phyloP scores from a whole-genome alignment of 2,797 vertebrate genomes.

The Lepus townsendii region DNA sequence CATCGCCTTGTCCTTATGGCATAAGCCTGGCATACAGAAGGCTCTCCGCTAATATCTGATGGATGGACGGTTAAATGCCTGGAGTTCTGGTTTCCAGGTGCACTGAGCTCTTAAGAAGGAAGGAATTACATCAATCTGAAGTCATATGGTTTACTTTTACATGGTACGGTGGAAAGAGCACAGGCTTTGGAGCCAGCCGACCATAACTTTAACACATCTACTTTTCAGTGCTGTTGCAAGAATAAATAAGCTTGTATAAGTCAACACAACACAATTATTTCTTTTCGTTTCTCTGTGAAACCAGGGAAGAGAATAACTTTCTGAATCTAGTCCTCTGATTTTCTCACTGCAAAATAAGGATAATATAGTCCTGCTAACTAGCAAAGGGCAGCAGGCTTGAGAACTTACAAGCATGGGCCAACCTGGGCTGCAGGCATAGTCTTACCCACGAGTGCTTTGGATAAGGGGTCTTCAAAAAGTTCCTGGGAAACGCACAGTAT shows the following conservation, averaged over 20 bases:
- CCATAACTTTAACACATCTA: not conserved
- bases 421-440: not conserved
- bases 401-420: not conserved
- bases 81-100: conserved; percentile 43
- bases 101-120: conserved; percentile 49
- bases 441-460: not conserved
- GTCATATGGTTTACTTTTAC: not conserved
- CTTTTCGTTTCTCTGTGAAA: conserved; percentile 26
- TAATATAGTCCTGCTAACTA: not conserved
- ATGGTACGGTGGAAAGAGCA: not conserved
- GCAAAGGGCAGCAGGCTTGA: not conserved
- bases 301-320: not conserved
- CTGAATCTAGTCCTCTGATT: not conserved
- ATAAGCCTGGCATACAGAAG: not conserved
- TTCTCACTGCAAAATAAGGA: not conserved
- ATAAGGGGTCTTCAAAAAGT: too few species aligned
- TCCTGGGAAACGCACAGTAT: too few species aligned
- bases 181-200: not conserved
- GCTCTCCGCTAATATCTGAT: too few species aligned
- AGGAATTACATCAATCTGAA: not conserved
- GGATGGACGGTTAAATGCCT: not conserved
- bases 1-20: not conserved
- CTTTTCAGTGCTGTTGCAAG: conserved; percentile 30
- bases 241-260: not conserved
- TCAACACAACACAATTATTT: conserved; percentile 9